A percentile compares a stretch with the other conserved stretches of the same genome.
These are phyloP conservation scores for Ictidomys tridecemlineatus DNA, from an alignment of 2,113 vertebrate species.

Conservation along the genomic window DNA sequence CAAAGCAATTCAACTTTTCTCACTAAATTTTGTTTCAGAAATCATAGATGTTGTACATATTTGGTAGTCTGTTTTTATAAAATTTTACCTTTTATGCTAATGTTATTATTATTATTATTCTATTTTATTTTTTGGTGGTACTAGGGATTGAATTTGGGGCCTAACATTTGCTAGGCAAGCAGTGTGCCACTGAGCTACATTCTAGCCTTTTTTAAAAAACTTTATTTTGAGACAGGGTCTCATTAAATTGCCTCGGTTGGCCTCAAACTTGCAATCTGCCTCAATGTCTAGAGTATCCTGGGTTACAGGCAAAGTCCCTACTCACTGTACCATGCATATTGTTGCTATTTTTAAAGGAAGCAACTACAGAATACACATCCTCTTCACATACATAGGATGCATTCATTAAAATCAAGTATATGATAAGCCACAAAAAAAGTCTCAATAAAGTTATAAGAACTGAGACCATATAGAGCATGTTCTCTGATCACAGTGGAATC, in stretches of 20 bases:
- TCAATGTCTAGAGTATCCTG: no score
- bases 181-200: no score
- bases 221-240: no score
- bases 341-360: slow-evolving; percentile 37
- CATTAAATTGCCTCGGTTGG: no score
- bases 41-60: neutral
- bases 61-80: neutral
- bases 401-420: neutral
- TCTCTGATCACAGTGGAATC: neutral
- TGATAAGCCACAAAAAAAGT: neutral
- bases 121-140: no score
- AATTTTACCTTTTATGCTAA: neutral
- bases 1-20: neutral
- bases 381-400: neutral
- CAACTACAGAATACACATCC: neutral
- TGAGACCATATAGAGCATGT: neutral
- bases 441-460: neutral
- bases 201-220: no score
- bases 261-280: no score
- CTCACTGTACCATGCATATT: neutral
- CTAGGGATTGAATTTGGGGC: no score
- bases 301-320: no score
- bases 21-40: neutral
- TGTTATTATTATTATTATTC: no score
- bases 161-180: no score